Percentiles rank a stretch among this genome's conserved stretches.
Evolutionary conservation across 2,113 vertebrate genomes (phyloP).

Genomic region (Onychostruthus taczanowskii): DNA sequence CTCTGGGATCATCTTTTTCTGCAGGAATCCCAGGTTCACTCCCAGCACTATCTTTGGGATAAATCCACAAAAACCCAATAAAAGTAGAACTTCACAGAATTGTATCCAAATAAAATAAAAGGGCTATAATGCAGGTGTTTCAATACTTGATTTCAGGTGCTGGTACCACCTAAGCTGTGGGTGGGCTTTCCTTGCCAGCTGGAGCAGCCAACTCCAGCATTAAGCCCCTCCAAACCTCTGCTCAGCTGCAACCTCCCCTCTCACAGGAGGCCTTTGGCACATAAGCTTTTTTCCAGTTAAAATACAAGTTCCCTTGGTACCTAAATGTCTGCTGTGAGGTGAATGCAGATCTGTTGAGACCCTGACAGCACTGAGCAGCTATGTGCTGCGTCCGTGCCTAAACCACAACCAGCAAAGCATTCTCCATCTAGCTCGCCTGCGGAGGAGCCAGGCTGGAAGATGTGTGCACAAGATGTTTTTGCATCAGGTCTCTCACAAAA

Average conservation of each 20-base stretch:
- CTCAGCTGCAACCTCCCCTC: not conserved
- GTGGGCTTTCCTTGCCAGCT: not conserved
- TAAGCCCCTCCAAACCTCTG: not conserved
- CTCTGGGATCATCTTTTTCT: not conserved
- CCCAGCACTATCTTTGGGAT: not conserved
- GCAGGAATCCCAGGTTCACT: not conserved
- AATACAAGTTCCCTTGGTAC: not conserved
- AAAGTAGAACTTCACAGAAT: not conserved
- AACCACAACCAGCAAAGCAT: constrained; percentile 24
- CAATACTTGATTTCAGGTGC: not conserved
- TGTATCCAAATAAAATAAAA: not conserved
- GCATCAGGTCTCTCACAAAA: constrained; percentile 12
- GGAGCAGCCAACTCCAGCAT: not conserved
- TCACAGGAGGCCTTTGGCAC: not conserved
- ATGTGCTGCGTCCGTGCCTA: not conserved
- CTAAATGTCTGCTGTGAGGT: constrained; percentile 4
- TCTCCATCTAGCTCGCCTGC: not conserved
- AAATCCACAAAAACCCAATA: not conserved
- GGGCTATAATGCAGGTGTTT: not conserved
- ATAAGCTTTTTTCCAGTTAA: not conserved
- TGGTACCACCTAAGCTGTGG: not conserved
- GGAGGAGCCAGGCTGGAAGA: not conserved
- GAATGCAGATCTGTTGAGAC: not conserved
- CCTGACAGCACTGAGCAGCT: constrained; percentile 34
- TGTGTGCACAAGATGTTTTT: constrained; percentile 17